Percentiles rank a stretch among this genome's conserved stretches.
phyloP scores from a whole-genome alignment of 2,113 vertebrate species.

The Amblyornis subalaris region DNA sequence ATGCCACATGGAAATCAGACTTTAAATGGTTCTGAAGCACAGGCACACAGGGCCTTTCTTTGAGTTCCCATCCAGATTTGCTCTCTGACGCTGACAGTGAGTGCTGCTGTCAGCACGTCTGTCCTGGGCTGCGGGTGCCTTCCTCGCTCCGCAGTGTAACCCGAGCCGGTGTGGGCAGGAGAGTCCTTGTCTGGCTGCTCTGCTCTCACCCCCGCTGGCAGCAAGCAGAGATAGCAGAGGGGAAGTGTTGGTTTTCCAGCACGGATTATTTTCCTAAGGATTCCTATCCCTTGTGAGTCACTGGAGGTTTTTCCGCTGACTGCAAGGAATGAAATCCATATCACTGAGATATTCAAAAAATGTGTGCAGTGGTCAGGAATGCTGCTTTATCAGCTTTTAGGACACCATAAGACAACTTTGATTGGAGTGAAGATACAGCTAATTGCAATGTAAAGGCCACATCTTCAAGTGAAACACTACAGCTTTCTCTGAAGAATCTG shows the following conservation, averaged over 20 bases:
- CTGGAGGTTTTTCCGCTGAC: constrained; percentile 12
- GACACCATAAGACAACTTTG: neutral
- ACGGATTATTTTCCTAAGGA: neutral
- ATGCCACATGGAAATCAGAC: neutral
- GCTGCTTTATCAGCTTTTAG: neutral
- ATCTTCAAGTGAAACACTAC: neutral
- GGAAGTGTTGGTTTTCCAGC: constrained; percentile 36
- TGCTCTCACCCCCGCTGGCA: neutral
- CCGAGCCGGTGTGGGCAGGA: neutral
- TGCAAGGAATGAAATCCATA: neutral
- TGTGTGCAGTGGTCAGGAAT: neutral
- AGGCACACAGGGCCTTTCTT: neutral
- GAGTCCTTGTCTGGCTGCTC: neutral
- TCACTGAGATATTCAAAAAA: neutral
- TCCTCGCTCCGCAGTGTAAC: neutral
- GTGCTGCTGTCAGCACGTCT: neutral
- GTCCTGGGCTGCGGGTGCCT: neutral
- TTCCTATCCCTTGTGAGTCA: constrained; percentile 28
- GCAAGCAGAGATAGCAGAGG: neutral
- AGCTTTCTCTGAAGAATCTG: neutral
- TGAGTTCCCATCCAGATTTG: neutral
- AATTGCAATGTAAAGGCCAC: neutral
- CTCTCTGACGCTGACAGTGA: fast-evolving
- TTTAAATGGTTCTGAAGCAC: neutral
- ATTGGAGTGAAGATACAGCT: neutral